Evolutionary conservation across 2,797 vertebrate genomes (phyloP).

Genomic region (Sebastolobus alascanus): DNA sequence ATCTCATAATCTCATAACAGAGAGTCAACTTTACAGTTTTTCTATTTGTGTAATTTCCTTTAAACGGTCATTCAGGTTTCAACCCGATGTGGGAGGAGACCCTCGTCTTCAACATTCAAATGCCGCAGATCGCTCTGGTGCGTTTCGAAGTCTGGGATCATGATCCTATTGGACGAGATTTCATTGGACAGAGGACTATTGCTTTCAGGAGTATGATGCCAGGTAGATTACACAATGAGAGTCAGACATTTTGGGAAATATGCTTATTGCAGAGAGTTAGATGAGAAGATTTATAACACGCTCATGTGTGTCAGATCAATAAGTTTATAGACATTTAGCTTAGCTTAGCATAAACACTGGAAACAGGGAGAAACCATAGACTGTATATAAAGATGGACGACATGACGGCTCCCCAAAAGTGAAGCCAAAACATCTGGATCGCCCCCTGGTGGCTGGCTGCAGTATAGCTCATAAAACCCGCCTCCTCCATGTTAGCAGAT

Average conservation of each 20-base stretch:
- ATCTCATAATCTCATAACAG: neutral
- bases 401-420: too few relatives aligned
- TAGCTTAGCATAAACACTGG: neutral
- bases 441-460: too few relatives aligned
- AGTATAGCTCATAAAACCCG: too few relatives aligned
- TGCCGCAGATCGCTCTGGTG: slow-evolving; percentile 93
- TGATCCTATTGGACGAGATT: slow-evolving; percentile 94
- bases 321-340: neutral
- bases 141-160: slow-evolving; percentile 98
- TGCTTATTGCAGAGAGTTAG: neutral
- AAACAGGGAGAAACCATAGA: too few relatives aligned
- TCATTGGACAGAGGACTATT: slow-evolving; percentile 96
- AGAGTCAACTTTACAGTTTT: neutral
- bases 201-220: slow-evolving; percentile 96
- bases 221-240: slow-evolving; percentile 80
- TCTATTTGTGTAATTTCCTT: neutral
- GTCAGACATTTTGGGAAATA: slow-evolving; percentile 7
- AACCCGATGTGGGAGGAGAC: slow-evolving; percentile 99
- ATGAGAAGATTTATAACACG: neutral
- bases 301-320: neutral
- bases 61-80: slow-evolving; percentile 84
- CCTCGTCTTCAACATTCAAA: slow-evolving; percentile 92
- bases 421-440: too few relatives aligned
- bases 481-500: too few relatives aligned
- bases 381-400: too few relatives aligned